A percentile compares a stretch with the other conserved stretches of the same genome.
Conservation (phyloP, 2,888 invertebrate species). For the Meliscaeva auricollis region DNA sequence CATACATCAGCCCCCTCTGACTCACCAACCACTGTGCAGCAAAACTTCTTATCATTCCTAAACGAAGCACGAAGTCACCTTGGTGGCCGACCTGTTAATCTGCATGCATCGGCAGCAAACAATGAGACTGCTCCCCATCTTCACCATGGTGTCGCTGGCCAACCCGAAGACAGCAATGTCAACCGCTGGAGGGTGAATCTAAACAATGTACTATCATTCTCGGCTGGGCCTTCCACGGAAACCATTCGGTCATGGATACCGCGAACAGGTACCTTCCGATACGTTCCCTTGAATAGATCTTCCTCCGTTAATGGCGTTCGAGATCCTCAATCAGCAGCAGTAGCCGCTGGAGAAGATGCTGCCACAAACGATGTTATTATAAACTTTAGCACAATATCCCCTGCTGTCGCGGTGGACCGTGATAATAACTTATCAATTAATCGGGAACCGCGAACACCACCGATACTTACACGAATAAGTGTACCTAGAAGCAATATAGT, state of each 20-base stretch:
- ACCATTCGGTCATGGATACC: conserved; percentile 81
- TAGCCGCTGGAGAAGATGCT: conserved; percentile 4
- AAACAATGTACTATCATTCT: conserved; percentile 81
- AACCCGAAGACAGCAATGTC: conserved; percentile 63
- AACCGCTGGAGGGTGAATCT: conserved; percentile 80
- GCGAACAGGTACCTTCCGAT: conserved; percentile 79
- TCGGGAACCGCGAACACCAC: conserved; percentile 30
- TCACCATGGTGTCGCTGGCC: conserved; percentile 54
- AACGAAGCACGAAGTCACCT: conserved; percentile 77
- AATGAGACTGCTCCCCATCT: conserved; percentile 71
- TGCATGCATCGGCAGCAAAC: conserved; percentile 74
- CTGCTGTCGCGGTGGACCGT: background rate
- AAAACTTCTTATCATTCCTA: conserved; percentile 78
- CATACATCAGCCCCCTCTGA: conserved; percentile 40
- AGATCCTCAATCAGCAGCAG: conserved; percentile 53
- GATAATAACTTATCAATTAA: conserved; percentile 46
- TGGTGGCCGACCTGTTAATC: conserved; percentile 65
- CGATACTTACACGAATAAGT: conserved; percentile 36
- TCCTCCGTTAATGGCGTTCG: conserved; percentile 46
- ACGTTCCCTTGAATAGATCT: conserved; percentile 76
- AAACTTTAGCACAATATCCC: conserved; percentile 48
- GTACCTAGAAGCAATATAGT: conserved; percentile 43
- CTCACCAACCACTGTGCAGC: conserved; percentile 61
- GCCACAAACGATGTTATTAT: conserved; percentile 53
- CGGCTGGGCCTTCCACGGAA: conserved; percentile 80